phyloP scores from a whole-genome alignment of 2,113 vertebrate genomes.

The Myrmecophaga tridactyla region DNA sequence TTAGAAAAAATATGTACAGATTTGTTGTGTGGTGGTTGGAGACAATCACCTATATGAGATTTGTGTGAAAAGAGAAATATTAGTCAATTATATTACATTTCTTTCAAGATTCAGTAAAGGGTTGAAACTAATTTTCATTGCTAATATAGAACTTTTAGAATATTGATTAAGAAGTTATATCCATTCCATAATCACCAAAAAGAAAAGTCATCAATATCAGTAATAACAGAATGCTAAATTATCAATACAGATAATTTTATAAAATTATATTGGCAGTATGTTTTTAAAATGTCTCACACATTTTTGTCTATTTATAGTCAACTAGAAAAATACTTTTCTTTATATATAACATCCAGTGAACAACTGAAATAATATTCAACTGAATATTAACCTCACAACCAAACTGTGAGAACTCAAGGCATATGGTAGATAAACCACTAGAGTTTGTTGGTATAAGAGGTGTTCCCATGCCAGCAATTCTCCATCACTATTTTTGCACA shows the following conservation, averaged over 20 bases:
- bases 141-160: neutral
- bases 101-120: neutral
- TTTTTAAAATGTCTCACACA: neutral
- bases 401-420: neutral
- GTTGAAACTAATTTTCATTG: neutral
- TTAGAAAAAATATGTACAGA: slow-evolving; percentile 10
- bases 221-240: neutral
- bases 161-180: neutral
- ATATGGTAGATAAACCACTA: neutral
- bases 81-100: neutral
- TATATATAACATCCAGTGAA: neutral
- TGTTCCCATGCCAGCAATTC: neutral
- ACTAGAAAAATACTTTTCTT: neutral
- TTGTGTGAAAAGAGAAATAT: slow-evolving; percentile 1
- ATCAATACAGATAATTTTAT: neutral
- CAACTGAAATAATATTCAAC: neutral
- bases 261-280: neutral
- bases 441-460: neutral
- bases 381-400: neutral
- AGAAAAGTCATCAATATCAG: neutral
- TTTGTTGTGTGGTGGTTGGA: neutral
- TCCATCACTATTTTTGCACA: neutral
- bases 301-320: neutral
- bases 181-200: neutral
- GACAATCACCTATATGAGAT: neutral